phyloP scores from a whole-genome alignment of 2,888 invertebrate genomes.

The Chorisops tibialis region DNA sequence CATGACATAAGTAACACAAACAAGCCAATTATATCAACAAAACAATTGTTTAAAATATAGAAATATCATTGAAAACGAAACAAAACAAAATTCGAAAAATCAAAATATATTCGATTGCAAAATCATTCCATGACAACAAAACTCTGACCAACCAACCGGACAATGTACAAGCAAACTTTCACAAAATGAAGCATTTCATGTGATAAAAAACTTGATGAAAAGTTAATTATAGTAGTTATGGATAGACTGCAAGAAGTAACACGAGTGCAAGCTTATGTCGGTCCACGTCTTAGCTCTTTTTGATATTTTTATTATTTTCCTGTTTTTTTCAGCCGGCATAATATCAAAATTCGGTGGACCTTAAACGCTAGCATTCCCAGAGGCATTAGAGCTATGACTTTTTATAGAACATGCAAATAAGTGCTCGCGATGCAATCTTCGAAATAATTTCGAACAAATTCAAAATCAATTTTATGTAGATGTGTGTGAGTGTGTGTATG shows the following conservation, averaged over 20 bases:
- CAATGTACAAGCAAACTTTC: slow-evolving; percentile 22
- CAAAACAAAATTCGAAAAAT: slow-evolving; percentile 5
- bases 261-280: slow-evolving; percentile 22
- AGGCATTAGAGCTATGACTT: slow-evolving; percentile 12
- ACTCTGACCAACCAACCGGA: slow-evolving; percentile 26
- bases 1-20: background rate
- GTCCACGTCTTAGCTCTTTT: no score
- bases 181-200: slow-evolving; percentile 23
- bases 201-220: slow-evolving; percentile 15
- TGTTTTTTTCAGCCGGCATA: no score
- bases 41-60: background rate
- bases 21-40: slow-evolving; percentile 21
- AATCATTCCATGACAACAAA: slow-evolving; percentile 23
- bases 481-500: no score
- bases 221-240: slow-evolving; percentile 8
- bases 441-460: background rate
- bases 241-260: slow-evolving; percentile 20
- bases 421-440: background rate
- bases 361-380: slow-evolving; percentile 10
- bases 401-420: slow-evolving; percentile 5
- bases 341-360: no score
- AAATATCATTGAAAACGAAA: slow-evolving; percentile 3
- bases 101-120: background rate
- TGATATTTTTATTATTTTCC: no score
- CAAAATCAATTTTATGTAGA: background rate